These are phyloP conservation scores for Pao palembangensis DNA, from an alignment of 2,113 vertebrate species.

Conservation along the genomic window DNA sequence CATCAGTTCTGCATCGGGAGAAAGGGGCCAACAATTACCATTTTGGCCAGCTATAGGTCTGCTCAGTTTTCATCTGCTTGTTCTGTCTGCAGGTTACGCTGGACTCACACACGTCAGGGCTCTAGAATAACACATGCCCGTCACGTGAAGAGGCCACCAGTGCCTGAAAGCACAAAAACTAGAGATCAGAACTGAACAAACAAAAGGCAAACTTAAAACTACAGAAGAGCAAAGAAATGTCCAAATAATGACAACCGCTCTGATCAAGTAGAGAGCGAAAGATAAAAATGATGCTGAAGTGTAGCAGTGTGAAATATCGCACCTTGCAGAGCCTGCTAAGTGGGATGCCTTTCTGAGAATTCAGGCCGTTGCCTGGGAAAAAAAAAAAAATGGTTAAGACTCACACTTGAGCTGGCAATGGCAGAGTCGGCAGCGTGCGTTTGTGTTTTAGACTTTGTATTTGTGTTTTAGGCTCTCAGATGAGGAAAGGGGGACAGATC, in stretches of 20 bases:
- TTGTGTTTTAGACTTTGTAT: constrained; percentile 83
- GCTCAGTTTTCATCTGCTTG: no score
- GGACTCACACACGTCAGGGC: constrained; percentile 55
- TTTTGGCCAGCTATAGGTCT: no score
- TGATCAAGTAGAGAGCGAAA: no score
- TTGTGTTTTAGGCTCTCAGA: constrained; percentile 81
- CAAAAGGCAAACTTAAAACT: background rate
- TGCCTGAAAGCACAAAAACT: constrained; percentile 65
- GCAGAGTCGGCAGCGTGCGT: constrained; percentile 88
- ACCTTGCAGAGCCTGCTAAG: no score
- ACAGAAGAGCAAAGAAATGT: no score
- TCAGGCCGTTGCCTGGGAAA: no score
- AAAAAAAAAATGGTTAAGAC: constrained; percentile 24
- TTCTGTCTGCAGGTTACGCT: background rate
- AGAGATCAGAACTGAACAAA: background rate
- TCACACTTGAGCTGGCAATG: constrained; percentile 88
- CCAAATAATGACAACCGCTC: background rate
- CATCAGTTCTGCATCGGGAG: constrained; percentile 3
- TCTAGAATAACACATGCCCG: constrained; percentile 70
- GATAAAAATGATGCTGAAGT: no score
- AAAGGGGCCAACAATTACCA: background rate
- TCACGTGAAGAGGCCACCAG: constrained; percentile 81
- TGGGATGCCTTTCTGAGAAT: no score
- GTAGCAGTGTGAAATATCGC: background rate
- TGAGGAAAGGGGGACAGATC: constrained; percentile 19